These are phyloP conservation scores for Lagopus leucura DNA, from an alignment of 2,113 vertebrate genomes.

Conservation along the genomic window DNA sequence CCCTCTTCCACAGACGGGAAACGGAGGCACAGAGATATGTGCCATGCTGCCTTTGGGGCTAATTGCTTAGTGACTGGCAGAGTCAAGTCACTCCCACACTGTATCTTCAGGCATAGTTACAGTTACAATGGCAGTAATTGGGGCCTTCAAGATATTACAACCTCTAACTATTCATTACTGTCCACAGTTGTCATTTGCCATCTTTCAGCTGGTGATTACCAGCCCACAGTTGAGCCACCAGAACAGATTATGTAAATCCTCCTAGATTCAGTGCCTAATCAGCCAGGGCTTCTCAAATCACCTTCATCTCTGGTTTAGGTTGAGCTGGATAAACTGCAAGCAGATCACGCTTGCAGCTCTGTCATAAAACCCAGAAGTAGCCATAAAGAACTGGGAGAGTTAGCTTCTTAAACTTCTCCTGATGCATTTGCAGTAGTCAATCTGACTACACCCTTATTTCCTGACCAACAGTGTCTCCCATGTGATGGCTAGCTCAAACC, in stretches of 20 bases:
- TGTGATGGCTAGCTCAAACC: not conserved
- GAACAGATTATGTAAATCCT: slow-evolving; percentile 48
- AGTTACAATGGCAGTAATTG: slow-evolving; percentile 22
- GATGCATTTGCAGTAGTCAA: not conserved
- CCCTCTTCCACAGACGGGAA: slow-evolving; percentile 70
- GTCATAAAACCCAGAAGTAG: not conserved
- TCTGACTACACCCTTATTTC: not conserved
- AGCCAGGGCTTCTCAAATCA: slow-evolving; percentile 26
- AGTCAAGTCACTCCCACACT: not conserved
- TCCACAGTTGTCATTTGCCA: slow-evolving; percentile 45
- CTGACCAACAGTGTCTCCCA: not conserved
- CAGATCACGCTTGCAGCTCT: not conserved
- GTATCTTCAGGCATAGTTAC: slow-evolving; percentile 3
- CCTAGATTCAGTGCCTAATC: slow-evolving; percentile 15
- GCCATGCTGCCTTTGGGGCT: not conserved
- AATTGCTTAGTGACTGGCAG: slow-evolving; percentile 19
- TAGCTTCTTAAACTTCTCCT: not conserved
- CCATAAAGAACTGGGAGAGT: not conserved
- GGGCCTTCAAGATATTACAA: slow-evolving; percentile 55
- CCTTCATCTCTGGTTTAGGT: not conserved
- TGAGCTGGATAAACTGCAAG: not conserved
- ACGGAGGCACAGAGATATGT: slow-evolving; percentile 31
- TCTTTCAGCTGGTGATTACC: slow-evolving; percentile 50
- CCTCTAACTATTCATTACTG: slow-evolving; percentile 40
- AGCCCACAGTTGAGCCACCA: slow-evolving; percentile 27